Base-by-base conservation (phyloP, 2,888 invertebrate species). In the Papilio demoleus region DNA sequence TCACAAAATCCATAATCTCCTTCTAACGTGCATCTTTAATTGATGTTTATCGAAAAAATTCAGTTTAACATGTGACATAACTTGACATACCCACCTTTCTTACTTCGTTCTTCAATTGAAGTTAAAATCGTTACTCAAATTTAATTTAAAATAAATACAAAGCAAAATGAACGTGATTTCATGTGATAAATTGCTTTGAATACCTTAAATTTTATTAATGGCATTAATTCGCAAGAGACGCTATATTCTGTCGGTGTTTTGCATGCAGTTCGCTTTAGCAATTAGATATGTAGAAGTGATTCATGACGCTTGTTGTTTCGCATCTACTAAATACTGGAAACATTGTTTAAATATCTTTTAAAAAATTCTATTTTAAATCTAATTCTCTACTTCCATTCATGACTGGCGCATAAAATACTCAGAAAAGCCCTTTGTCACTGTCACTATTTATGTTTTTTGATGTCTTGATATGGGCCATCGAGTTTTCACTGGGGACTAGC, bases 221-320 rank as follows among this genome's bases (percentile, higher is more conserved):
- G 47, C 47, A 47, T 63, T 63, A 47, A 63, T 47, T 47, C 36
- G 47, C 47, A 47, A 63, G 47, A 34, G 34, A 34, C 62, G 22
- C 47, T 47, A 36, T 22, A 47, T 36, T 63, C 36, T n/a, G 62
- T 47, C 45, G 45, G 45, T 45, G 17, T 63, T 63, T 36, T 34
- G 47, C 31, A 36, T 63, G 36, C 62, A 63, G 47, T 63, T 50
- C 47, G 62, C 62, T 63, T 27, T 63, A 47, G 47, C 47, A 63
- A 62, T 62, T 62, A 63, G 47, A 63, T 47, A 36, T 47, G 47
- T 63, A 47, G 19, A 63, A 34, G 34, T 63, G 62, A 63, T 63
- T 63, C 22, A 47, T 63, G 62, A 47, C 34, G 62, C 47, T 47
- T 47, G 34, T 47, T 63, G 45, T 63, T 63, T 4, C 19, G 45